Evolutionary conservation across 2,888 invertebrate species (phyloP).

Genomic region (Hirtodrosophila confusa): DNA sequence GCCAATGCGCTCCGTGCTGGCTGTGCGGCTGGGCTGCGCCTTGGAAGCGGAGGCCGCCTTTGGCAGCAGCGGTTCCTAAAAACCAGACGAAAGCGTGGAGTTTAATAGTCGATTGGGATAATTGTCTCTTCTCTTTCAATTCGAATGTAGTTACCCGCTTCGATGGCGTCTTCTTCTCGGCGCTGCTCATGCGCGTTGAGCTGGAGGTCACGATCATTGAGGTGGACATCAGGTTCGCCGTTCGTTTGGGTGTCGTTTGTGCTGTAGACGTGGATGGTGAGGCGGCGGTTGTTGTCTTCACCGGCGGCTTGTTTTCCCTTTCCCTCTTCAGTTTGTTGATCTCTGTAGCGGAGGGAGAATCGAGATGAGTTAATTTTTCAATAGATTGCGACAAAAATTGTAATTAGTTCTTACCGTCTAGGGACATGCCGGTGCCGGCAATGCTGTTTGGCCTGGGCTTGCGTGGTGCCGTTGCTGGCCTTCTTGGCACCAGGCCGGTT

Average conservation of each 20-base stretch:
- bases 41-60: slow-evolving; percentile 68
- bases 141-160: slow-evolving; percentile 72
- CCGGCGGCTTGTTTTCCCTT: slow-evolving; percentile 85
- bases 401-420: slow-evolving; percentile 74
- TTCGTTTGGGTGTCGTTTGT: slow-evolving; percentile 84
- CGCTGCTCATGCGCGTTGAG: slow-evolving; percentile 79
- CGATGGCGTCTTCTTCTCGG: slow-evolving; percentile 81
- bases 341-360: slow-evolving; percentile 59
- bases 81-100: too few relatives aligned
- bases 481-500: slow-evolving; percentile 86
- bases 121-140: too few relatives aligned
- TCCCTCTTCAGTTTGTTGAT: slow-evolving; percentile 84
- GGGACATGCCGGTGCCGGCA: slow-evolving; percentile 92
- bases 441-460: slow-evolving; percentile 93
- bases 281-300: slow-evolving; percentile 75
- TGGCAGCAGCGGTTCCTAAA: slow-evolving; percentile 68
- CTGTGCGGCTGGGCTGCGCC: slow-evolving; percentile 64
- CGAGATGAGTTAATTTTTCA: not conserved
- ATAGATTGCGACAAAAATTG: too few relatives aligned
- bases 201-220: slow-evolving; percentile 82
- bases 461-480: slow-evolving; percentile 86
- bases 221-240: slow-evolving; percentile 82
- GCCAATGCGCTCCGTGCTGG: slow-evolving; percentile 67
- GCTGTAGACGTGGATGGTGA: slow-evolving; percentile 68
- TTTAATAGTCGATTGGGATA: too few relatives aligned